Evolutionary conservation across 2,113 vertebrate genomes (phyloP), one percentile per base, ranked within the genome.

Genomic region (Carettochelys insculpta): DNA sequence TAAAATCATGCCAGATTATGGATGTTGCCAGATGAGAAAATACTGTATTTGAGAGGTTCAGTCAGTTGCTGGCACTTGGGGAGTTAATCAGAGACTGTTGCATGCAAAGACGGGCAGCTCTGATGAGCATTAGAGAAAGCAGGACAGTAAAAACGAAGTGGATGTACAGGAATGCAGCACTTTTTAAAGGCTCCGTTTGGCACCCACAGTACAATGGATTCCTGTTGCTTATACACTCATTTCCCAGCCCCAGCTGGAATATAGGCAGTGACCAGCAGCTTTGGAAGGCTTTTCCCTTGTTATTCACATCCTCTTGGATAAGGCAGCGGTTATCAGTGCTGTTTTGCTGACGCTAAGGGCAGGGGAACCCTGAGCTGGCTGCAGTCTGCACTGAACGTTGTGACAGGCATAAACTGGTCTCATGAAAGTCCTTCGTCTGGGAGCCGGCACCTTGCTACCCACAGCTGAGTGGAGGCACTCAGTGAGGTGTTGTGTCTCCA

Each of bases 281-380:
- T 27, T 65, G 81, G 81, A 2, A 85, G 73, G 54, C 34, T 79
- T 87, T 38, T 31, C 47, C 80, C 4, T 1, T 1, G 0, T 68
- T 77, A 82, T 68, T 52, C 77, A 58, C 14, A 1, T 29, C 16
- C 56, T 47, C 81, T 25, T 75, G 12, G 8, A 29, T 2, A 5
- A 8, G 38, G 25, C 20, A 58, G 3, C 1, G 58, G 61, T 79
- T 78, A 68, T 68, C 84, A 47, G 85, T 61, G 91, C 7, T 1
- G 0, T 88, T 93, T 53, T 89, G 86, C 87, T 90, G 92, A 84
- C 87, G 86, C 81, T 58, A 1, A 82, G 79, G 86, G 80, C 80
- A 75, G 51, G 43, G 22, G 14, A 51, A 1, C 52, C 47, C 81
- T 38, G 54, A 82, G 82, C 84, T 82, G 81, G 17, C 84, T 80